Conservation (phyloP, 2,888 invertebrate genomes). For the Scaptomyza tumidula region DNA sequence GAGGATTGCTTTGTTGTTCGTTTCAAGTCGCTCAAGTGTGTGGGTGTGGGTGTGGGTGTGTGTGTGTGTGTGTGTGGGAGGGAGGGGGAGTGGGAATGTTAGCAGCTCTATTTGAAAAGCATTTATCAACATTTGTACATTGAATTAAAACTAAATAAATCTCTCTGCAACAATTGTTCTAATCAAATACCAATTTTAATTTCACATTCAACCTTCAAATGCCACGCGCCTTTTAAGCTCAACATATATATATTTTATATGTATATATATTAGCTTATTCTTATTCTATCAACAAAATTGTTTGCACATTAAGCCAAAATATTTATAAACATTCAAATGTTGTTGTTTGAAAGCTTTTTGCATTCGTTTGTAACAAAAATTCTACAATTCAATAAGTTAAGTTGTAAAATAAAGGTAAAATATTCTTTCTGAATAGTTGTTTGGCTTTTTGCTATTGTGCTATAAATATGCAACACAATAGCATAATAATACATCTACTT, state of each 20-base stretch:
- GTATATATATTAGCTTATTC: background rate
- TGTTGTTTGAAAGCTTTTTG: no score
- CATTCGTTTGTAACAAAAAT: no score
- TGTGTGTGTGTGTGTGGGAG: background rate
- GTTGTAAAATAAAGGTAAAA: background rate
- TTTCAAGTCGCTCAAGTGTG: background rate
- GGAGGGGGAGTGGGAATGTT: background rate
- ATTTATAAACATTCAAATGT: no score
- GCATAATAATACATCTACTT: no score
- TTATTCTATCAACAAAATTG: no score
- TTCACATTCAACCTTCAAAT: constrained; percentile 53
- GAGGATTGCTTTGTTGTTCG: background rate
- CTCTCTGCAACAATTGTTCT: constrained; percentile 39
- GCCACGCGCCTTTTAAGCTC: constrained; percentile 9
- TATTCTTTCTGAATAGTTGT: background rate
- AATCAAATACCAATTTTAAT: constrained; percentile 47
- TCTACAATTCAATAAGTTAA: no score
- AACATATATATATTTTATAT: constrained; percentile 29
- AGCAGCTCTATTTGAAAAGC: constrained; percentile 28
- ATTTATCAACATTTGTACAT: constrained; percentile 73
- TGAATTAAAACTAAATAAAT: constrained; percentile 67
- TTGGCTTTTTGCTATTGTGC: background rate
- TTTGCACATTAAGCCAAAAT: no score
- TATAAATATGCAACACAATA: background rate
- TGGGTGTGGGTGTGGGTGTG: no score